Conservation (phyloP, 1,140 invertebrate genomes). For the Zaprionus lachaisei region DNA sequence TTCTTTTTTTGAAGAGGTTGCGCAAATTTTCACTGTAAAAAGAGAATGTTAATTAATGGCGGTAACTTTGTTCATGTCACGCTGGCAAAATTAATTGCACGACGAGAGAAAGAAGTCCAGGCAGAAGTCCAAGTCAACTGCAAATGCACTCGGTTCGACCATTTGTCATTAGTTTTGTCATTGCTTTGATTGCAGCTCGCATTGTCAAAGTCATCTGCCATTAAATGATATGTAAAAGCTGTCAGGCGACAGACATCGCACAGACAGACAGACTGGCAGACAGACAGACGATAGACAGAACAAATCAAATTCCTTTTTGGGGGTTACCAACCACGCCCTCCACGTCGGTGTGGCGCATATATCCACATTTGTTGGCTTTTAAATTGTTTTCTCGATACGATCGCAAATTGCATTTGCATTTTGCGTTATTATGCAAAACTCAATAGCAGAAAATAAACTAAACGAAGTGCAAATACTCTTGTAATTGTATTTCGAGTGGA, state of each 20-base stretch:
- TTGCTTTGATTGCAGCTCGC: slow-evolving; percentile 34
- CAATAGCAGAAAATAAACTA: background rate
- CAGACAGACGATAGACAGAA: slow-evolving; percentile 2
- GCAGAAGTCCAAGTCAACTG: slow-evolving; percentile 19
- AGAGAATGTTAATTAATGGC: slow-evolving; percentile 73
- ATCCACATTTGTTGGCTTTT: slow-evolving; percentile 41
- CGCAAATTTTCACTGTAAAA: slow-evolving; percentile 10
- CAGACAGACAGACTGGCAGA: slow-evolving; percentile 1
- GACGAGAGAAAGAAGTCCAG: slow-evolving; percentile 29
- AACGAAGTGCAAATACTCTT: slow-evolving; percentile 14
- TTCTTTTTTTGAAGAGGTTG: slow-evolving; percentile 5
- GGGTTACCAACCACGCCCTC: slow-evolving; percentile 45
- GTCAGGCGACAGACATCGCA: slow-evolving; percentile 27
- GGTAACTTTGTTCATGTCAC: slow-evolving; percentile 68
- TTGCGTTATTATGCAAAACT: slow-evolving; percentile 58
- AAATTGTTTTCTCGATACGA: slow-evolving; percentile 61
- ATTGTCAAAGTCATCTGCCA: slow-evolving; percentile 45
- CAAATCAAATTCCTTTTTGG: slow-evolving; percentile 65
- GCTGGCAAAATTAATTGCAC: slow-evolving; percentile 69
- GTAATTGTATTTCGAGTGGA: background rate
- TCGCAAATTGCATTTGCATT: slow-evolving; percentile 59
- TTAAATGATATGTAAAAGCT: slow-evolving; percentile 46
- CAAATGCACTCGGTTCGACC: slow-evolving; percentile 12
- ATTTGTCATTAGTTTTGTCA: slow-evolving; percentile 43
- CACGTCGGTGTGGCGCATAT: slow-evolving; percentile 10